These are phyloP conservation scores for Calosoma granatense DNA, from an alignment of 1,140 invertebrate genomes.

Conservation along the genomic window DNA sequence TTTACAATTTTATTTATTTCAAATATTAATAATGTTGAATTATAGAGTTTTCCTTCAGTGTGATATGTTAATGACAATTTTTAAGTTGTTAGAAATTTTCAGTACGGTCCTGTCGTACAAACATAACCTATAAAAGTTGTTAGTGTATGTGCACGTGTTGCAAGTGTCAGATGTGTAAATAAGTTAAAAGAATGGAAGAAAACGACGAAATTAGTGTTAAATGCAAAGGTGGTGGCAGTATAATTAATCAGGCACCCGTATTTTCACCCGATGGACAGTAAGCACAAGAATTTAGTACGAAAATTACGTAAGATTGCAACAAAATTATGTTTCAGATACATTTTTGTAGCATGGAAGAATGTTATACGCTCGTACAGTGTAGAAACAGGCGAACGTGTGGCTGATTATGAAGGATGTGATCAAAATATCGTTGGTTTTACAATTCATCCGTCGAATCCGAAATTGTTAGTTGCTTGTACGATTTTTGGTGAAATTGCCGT, in stretches of 20 bases:
- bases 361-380: conserved; percentile 46
- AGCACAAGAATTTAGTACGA: conserved; percentile 29
- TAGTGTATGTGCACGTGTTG: neutral
- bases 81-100: no score
- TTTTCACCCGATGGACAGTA: conserved; percentile 54
- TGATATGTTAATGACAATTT: no score
- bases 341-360: conserved; percentile 46
- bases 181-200: neutral
- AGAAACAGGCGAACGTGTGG: conserved; percentile 42
- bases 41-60: no score
- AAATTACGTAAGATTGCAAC: conserved; percentile 13
- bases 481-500: conserved; percentile 38
- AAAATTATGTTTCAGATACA: conserved; percentile 33
- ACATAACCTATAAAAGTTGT: neutral
- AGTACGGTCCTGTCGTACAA: neutral
- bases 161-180: neutral
- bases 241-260: conserved; percentile 46
- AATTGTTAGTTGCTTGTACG: conserved; percentile 43
- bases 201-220: conserved; percentile 17
- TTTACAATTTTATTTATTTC: no score
- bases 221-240: conserved; percentile 43
- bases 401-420: conserved; percentile 39
- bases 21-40: no score
- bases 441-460: conserved; percentile 31
- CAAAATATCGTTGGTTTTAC: conserved; percentile 40